phyloP scores from a whole-genome alignment of 2,797 vertebrate genomes.

The Schizopygopsis pylzovi region DNA sequence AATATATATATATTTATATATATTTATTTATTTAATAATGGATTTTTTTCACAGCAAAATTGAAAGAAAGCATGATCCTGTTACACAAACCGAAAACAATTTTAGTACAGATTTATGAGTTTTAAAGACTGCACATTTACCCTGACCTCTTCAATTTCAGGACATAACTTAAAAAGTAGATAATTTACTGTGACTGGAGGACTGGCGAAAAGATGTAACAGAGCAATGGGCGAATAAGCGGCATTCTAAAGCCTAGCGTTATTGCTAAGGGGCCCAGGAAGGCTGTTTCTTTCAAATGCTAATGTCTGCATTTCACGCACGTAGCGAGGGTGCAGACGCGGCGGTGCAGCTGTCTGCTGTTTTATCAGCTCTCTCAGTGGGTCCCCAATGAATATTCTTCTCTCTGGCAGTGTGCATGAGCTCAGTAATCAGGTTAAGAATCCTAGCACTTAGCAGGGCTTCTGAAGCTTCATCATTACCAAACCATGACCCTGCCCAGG shows the following conservation, averaged over 20 bases:
- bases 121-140: constrained; percentile 41
- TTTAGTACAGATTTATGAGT: constrained; percentile 34
- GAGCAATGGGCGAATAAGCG: constrained; percentile 48
- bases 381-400: constrained; percentile 83
- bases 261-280: constrained; percentile 71
- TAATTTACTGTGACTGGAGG: constrained; percentile 60
- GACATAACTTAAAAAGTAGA: constrained; percentile 52
- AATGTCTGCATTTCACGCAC: constrained; percentile 74
- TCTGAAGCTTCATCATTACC: constrained; percentile 60
- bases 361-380: constrained; percentile 81
- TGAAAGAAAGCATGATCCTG: constrained; percentile 17
- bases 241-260: constrained; percentile 62
- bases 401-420: constrained; percentile 77
- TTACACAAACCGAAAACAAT: constrained; percentile 22
- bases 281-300: constrained; percentile 80
- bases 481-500: constrained; percentile 56
- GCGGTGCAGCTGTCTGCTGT: constrained; percentile 79
- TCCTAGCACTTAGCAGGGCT: constrained; percentile 62
- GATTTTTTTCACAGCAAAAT: neutral
- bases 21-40: neutral
- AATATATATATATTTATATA: too few relatives aligned
- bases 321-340: constrained; percentile 70
- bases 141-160: constrained; percentile 43
- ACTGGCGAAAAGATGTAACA: constrained; percentile 46
- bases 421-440: constrained; percentile 83